Base-by-base conservation (phyloP, 2,113 vertebrate genomes). In the Porphyrio hochstetteri region DNA sequence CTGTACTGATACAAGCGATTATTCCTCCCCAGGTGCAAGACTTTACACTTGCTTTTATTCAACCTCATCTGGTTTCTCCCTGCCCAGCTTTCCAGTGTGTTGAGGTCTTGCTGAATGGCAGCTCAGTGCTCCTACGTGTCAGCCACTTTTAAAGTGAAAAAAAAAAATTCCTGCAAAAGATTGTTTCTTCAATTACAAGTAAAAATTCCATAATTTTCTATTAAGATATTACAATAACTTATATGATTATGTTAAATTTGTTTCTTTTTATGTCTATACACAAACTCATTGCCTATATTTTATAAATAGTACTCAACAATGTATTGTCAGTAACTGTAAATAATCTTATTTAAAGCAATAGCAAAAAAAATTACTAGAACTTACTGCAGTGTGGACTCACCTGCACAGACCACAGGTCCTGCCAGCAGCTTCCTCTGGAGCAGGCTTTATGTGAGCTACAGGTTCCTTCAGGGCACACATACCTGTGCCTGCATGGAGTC, bases 401-500 rank as follows among this genome's bases (percentile, higher is more conserved):
- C 33, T 61, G 15, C 10, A 48, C 10, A 16, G 14, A 5, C 5
- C 28, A 38, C 18, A 20, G 13, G 9, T 75, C 27, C n/a, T 68
- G 36, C 9, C 44, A 19, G 36, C 14, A 82, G 2, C 16, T 33
- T 67, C 15, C 14, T 60, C 14, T 44, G 71, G 18, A 1, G 3
- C 11, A 21, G 11, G 9, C 1, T 75, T 9, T 68, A 17, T 25
- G 25, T 0, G 1, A 28, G 16, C 29, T 57, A 13, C 18, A 63
- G 15, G 8, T n/a, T 76, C 38, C 46, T 60, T 69, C n/a, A 69
- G 63, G 46, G 19, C 55, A 61, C 5, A 68, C 9, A 19, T 7
- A 40, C 40, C 10, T 57, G 16, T 14, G 52, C 18, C 2, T 1
- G 11, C 1, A 1, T 23, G 27, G 3, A 8, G 5, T 61, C 21